Evolutionary conservation across 1,140 invertebrate species (phyloP).

Genomic region (Arctopsyche grandis): DNA sequence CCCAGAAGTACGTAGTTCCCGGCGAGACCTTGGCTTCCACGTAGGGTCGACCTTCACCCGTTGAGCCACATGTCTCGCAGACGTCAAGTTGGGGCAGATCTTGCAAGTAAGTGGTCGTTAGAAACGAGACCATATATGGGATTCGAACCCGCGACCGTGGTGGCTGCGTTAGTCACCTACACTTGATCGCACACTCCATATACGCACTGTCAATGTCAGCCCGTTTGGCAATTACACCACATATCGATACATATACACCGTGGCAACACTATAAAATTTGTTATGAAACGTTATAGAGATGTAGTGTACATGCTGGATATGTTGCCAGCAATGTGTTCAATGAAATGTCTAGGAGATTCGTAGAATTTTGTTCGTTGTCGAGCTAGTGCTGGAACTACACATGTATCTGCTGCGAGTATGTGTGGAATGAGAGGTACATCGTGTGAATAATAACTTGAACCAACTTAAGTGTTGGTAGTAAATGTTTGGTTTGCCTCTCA

Average conservation of each 20-base stretch:
- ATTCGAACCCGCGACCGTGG: slow-evolving; percentile 43
- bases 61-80: slow-evolving; percentile 14
- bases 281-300: not conserved
- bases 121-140: slow-evolving; percentile 46
- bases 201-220: slow-evolving; percentile 39
- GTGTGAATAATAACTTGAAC: no score
- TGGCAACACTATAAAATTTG: not conserved
- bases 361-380: no score
- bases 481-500: no score
- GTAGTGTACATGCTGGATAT: no score
- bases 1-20: no score
- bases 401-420: no score
- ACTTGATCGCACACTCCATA: slow-evolving; percentile 25
- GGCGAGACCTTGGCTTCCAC: not conserved
- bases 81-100: not conserved
- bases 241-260: not conserved
- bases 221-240: slow-evolving; percentile 3
- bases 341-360: no score
- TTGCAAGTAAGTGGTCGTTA: slow-evolving; percentile 15
- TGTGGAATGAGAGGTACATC: no score
- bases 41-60: slow-evolving; percentile 37
- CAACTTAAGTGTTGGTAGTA: no score
- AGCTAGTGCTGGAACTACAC: no score
- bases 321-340: no score
- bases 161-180: slow-evolving; percentile 34